Percentiles rank a stretch among this genome's conserved stretches.
phyloP scores from a whole-genome alignment of 2,113 vertebrate species.

The Mirza zaza region DNA sequence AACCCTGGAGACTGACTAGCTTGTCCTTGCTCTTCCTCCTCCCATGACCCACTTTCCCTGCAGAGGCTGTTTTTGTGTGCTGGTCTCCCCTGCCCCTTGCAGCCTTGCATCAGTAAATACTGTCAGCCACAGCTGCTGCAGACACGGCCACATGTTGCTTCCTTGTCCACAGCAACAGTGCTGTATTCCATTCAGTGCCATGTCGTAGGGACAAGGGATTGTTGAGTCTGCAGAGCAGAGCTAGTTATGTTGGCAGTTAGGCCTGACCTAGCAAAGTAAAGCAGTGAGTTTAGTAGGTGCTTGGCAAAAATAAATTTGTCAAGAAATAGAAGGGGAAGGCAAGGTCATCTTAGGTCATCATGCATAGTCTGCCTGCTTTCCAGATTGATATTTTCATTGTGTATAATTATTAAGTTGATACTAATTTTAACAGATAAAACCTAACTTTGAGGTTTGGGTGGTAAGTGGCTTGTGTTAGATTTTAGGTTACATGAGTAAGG shows the following conservation, averaged over 20 bases:
- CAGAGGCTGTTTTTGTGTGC: fast-evolving
- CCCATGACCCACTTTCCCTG: neutral
- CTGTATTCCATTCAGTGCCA: neutral
- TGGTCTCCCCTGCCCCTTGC: neutral
- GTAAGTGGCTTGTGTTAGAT: conserved; percentile 3
- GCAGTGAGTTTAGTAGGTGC: neutral
- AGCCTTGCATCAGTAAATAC: neutral
- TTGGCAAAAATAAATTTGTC: neutral
- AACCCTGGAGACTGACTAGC: neutral
- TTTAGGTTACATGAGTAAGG: neutral
- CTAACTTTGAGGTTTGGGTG: neutral
- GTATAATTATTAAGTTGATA: neutral
- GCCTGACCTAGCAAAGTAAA: neutral
- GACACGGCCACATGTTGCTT: neutral
- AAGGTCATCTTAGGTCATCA: neutral
- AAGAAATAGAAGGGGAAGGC: neutral
- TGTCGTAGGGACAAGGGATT: neutral
- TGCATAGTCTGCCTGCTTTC: neutral
- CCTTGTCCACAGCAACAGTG: neutral
- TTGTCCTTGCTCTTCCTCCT: neutral
- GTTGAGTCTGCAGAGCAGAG: neutral
- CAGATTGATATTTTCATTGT: neutral
- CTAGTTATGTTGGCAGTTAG: fast-evolving
- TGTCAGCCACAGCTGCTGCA: neutral
- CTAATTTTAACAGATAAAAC: conserved; percentile 24